Conservation (phyloP, 2,888 invertebrate species). For the Drosophila mimica region DNA sequence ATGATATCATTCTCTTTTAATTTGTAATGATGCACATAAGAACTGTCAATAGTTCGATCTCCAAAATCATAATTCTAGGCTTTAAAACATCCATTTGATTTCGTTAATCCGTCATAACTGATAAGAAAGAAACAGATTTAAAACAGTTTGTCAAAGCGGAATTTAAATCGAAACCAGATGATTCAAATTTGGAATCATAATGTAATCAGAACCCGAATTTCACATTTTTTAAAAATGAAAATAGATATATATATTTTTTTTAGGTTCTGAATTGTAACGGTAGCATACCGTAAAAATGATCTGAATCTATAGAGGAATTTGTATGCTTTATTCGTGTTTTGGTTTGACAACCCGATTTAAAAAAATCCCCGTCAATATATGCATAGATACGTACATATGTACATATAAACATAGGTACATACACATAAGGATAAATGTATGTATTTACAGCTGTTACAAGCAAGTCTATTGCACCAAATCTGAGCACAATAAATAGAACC, state of each 20-base stretch:
- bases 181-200: no score
- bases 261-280: background rate
- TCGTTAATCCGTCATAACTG: background rate
- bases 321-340: no score
- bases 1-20: background rate
- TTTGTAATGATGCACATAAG: background rate
- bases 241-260: no score
- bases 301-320: no score
- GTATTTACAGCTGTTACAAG: constrained; percentile 9
- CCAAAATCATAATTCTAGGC: background rate
- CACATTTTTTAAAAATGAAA: background rate
- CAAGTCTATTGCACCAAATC: constrained; percentile 35
- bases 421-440: background rate
- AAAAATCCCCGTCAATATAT: background rate
- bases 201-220: no score
- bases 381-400: background rate
- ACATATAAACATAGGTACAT: background rate
- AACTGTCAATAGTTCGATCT: background rate
- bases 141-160: background rate
- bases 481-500: constrained; percentile 39
- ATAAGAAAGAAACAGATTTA: background rate
- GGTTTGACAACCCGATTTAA: background rate
- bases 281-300: no score
- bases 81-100: background rate
- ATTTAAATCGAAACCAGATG: background rate